Conservation (phyloP, 2,113 vertebrate species). For the Tragelaphus strepsiceros region DNA sequence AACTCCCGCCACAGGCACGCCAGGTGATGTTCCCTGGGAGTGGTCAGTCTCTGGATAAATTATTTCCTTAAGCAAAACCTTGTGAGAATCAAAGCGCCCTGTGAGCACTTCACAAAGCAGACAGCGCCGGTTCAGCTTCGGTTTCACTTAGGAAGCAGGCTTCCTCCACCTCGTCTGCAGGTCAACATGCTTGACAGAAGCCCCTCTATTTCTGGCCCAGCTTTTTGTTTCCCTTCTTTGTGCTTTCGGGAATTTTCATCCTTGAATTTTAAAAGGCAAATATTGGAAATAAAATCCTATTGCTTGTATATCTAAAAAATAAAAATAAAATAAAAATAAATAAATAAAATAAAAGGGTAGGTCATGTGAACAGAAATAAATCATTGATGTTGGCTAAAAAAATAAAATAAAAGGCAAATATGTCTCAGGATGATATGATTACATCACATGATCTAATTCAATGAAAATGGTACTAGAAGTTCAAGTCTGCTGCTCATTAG, state of each 20-base stretch:
- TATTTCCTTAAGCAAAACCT: background rate
- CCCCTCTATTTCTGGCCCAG: background rate
- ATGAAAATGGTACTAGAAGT: background rate
- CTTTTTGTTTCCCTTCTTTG: background rate
- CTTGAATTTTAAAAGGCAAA: background rate
- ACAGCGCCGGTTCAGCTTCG: too few relatives aligned
- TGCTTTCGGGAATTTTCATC: background rate
- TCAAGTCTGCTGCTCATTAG: background rate
- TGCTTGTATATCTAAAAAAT: too few relatives aligned
- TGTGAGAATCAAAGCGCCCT: background rate
- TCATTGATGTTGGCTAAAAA: too few relatives aligned
- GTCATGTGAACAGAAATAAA: too few relatives aligned
- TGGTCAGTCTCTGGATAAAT: background rate
- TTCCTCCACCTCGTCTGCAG: background rate
- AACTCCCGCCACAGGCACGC: background rate
- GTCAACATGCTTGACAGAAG: background rate
- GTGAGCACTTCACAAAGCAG: background rate
- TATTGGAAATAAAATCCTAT: background rate
- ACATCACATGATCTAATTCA: background rate
- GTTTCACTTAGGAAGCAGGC: background rate
- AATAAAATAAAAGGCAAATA: background rate
- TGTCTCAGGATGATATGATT: background rate
- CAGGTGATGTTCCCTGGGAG: background rate
- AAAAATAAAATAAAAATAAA: too few relatives aligned
- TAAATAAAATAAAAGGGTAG: too few relatives aligned